phyloP scores from a whole-genome alignment of 2,113 vertebrate species.

The Australoheros scitulus region DNA sequence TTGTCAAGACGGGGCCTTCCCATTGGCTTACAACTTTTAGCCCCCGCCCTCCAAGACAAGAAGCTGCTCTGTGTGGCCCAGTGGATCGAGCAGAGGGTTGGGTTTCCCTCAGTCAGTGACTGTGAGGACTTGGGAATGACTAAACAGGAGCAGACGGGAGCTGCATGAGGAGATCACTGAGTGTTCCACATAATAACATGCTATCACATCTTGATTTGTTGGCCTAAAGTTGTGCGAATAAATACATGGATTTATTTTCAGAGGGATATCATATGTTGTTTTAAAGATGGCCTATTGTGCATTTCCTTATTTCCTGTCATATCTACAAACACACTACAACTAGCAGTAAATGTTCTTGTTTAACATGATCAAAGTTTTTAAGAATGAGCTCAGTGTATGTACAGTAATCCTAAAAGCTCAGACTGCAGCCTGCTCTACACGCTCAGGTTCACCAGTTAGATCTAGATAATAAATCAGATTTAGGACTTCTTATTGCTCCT shows the following conservation, averaged over 20 bases:
- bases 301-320: too few relatives aligned
- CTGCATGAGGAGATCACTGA: constrained; percentile 9
- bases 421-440: too few relatives aligned
- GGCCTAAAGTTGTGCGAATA: neutral
- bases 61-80: constrained; percentile 88
- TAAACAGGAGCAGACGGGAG: constrained; percentile 40
- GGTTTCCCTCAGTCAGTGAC: constrained; percentile 85
- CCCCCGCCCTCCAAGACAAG: constrained; percentile 85
- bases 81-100: constrained; percentile 93
- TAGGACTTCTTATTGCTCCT: too few relatives aligned
- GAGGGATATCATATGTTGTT: too few relatives aligned
- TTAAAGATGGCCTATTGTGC: too few relatives aligned
- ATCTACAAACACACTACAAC: too few relatives aligned
- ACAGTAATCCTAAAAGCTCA: too few relatives aligned
- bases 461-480: too few relatives aligned
- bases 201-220: neutral
- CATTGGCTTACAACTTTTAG: constrained; percentile 92
- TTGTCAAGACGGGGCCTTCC: constrained; percentile 90
- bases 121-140: constrained; percentile 16
- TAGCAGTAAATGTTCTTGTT: too few relatives aligned
- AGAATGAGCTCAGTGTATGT: too few relatives aligned
- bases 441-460: too few relatives aligned
- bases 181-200: neutral
- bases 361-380: too few relatives aligned
- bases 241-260: neutral